phyloP scores from a whole-genome alignment of 2,888 invertebrate species.

The Drosophila borealis region DNA sequence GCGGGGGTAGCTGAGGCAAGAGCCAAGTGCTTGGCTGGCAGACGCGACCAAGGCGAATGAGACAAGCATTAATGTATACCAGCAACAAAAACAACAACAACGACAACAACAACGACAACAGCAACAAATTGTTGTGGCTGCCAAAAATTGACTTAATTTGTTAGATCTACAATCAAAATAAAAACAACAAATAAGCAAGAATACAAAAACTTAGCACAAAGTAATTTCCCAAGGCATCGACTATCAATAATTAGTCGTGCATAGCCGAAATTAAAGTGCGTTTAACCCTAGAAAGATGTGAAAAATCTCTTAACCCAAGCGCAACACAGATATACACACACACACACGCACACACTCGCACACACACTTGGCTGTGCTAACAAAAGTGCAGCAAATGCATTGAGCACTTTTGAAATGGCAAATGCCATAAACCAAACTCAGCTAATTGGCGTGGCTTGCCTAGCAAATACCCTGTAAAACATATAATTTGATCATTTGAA shows the following conservation, averaged over 20 bases:
- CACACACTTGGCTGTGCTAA: slow-evolving; percentile 14
- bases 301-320: slow-evolving; percentile 1
- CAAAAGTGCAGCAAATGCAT: slow-evolving; percentile 35
- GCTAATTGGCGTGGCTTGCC: background rate
- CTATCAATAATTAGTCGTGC: slow-evolving; percentile 35
- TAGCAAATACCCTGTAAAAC: slow-evolving; percentile 12
- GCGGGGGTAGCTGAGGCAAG: slow-evolving; percentile 17
- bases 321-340: too few species aligned
- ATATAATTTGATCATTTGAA: too few species aligned
- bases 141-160: slow-evolving; percentile 73
- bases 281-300: slow-evolving; percentile 31
- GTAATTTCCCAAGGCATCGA: slow-evolving; percentile 6
- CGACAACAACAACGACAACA: slow-evolving; percentile 22
- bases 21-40: slow-evolving; percentile 34
- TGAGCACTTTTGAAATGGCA: slow-evolving; percentile 25
- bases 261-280: slow-evolving; percentile 25
- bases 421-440: slow-evolving; percentile 9
- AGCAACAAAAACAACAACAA: slow-evolving; percentile 47
- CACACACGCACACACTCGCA: too few species aligned
- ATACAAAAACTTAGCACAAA: slow-evolving; percentile 5
- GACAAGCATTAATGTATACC: slow-evolving; percentile 66
- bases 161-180: slow-evolving; percentile 38
- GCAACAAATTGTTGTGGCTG: slow-evolving; percentile 48
- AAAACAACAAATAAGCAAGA: slow-evolving; percentile 19
- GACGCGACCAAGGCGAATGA: slow-evolving; percentile 50